phyloP scores from a whole-genome alignment of 1,140 invertebrate genomes.

The Sycophaga agraensis region DNA sequence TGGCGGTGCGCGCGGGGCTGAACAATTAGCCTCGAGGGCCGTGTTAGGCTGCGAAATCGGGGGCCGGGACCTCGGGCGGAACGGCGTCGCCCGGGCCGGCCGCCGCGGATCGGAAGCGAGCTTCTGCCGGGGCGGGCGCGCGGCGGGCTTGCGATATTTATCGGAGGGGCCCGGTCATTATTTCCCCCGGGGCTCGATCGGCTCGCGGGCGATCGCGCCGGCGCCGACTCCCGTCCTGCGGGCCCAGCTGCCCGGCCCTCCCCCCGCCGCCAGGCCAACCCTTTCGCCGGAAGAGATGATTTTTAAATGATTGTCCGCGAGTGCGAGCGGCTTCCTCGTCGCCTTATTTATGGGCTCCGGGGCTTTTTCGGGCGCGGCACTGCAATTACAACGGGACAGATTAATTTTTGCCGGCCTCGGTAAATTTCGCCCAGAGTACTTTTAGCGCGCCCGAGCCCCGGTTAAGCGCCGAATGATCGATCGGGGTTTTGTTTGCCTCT shows the following conservation, averaged over 20 bases:
- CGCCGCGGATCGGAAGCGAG: no score
- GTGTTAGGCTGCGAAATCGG: no score
- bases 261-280: not conserved
- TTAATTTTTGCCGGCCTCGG: slow-evolving; percentile 10
- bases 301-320: slow-evolving; percentile 3
- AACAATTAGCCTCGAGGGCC: slow-evolving; percentile 26
- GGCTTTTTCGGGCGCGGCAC: not conserved
- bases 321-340: not conserved
- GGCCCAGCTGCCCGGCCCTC: not conserved
- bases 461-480: not conserved
- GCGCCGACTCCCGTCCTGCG: no score
- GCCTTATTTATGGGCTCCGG: no score
- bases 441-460: slow-evolving; percentile 7
- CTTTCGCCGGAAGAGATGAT: slow-evolving; percentile 27
- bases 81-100: no score
- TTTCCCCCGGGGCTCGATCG: slow-evolving; percentile 54
- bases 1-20: not conserved
- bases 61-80: no score
- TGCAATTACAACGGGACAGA: slow-evolving; percentile 2
- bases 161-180: slow-evolving; percentile 53
- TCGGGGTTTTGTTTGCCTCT: not conserved
- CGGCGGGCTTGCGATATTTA: slow-evolving; percentile 44
- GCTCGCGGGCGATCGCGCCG: slow-evolving; percentile 42
- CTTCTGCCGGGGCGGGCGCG: not conserved
- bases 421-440: slow-evolving; percentile 2